Conservation (phyloP, 1,140 invertebrate genomes). For the Condylostylus longicornis region DNA sequence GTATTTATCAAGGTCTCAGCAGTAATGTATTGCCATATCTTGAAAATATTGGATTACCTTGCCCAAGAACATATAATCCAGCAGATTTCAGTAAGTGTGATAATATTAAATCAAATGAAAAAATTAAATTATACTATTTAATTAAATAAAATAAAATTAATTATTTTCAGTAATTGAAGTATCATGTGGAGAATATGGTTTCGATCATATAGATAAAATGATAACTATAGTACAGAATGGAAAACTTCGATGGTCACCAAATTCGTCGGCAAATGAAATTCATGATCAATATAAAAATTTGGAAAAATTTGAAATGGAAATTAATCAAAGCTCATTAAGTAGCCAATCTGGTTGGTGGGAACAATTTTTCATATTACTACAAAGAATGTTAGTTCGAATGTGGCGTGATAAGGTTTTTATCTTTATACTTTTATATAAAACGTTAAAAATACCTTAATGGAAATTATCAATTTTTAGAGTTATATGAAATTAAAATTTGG, state of each 20-base stretch:
- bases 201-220: conserved; percentile 44
- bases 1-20: conserved; percentile 54
- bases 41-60: conserved; percentile 45
- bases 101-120: not conserved
- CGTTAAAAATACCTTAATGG: not conserved
- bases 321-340: conserved; percentile 34
- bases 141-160: conserved; percentile 5
- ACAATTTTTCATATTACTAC: conserved; percentile 50
- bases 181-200: conserved; percentile 56
- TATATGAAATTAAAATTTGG: conserved; percentile 51
- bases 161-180: conserved; percentile 56
- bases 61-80: conserved; percentile 64
- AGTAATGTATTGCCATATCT: conserved; percentile 54
- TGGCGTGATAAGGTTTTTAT: conserved; percentile 49
- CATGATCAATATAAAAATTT: no score
- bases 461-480: conserved; percentile 36
- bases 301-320: conserved; percentile 28
- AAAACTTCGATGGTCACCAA: conserved; percentile 34
- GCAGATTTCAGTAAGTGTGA: conserved; percentile 59
- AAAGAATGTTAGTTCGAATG: conserved; percentile 53
- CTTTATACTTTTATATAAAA: not conserved
- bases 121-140: not conserved
- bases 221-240: conserved; percentile 45
- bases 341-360: conserved; percentile 40
- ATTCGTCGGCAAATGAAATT: conserved; percentile 22